Base-by-base conservation (phyloP, 2,888 invertebrate species). In the Xylota segnis region DNA sequence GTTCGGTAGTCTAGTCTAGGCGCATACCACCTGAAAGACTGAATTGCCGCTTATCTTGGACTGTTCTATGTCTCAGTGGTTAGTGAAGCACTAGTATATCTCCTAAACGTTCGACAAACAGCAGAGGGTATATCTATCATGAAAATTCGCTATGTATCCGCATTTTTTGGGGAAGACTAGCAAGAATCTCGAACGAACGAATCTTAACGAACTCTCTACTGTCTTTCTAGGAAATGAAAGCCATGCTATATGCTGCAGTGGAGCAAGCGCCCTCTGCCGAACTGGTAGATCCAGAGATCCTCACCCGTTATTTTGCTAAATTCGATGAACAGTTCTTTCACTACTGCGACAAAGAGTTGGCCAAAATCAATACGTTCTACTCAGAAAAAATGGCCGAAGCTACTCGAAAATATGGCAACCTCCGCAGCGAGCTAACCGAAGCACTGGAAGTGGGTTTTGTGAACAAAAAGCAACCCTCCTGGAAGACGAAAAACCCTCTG, bases 301-400 rank as follows among this genome's bases (percentile, higher is more conserved):
- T 96, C 5, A 94, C 94, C n/a, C 93, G 96, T 12, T 96, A 96
- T 90, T 95, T 95, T 92, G 95, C 95, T 58, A 95, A 95, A 89
- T 96, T 97, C 92, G 97, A 97, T 90, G 97, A 97, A 90, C 94
- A 95, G 89, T 97, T 97, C 90, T 96, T 97, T 91, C 95, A 95
- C 88, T 96, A 95, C 90, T 96, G 96, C 91, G 97, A 97, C 90
- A 96, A 95, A 89, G 97, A 98, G 92, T 92, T 98, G 87, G 95
- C 95, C 76, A 97, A 97, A 92, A 97, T 97, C 89, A 97, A 97
- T 91, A 96, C 96, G 10, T 98, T 97, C 92, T 98, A 96, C 90
- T 95, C 96, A 93, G 97, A 98, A 92, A 98, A 98, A 92, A 93
- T 98, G 89, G 97, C 97, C 0, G 97, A 98, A 92, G 97, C 97